phyloP scores from a whole-genome alignment of 2,888 invertebrate genomes.

The Dyspetes luteomarginatus region DNA sequence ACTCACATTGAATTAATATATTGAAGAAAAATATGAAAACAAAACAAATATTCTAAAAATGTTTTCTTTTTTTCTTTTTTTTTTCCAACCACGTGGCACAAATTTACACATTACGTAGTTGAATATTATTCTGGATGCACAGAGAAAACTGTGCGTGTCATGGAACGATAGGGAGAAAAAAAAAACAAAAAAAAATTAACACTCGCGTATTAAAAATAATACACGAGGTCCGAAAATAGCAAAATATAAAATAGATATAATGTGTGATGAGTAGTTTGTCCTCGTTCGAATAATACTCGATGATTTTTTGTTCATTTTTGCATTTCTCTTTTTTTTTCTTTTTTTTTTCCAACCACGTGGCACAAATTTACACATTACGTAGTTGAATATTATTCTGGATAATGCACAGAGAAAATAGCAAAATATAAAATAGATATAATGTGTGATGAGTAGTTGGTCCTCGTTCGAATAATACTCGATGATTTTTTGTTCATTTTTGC shows the following conservation, averaged over 20 bases:
- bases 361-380: slow-evolving; percentile 45
- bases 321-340: slow-evolving; percentile 31
- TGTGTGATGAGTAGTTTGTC: slow-evolving; percentile 38
- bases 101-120: slow-evolving; percentile 43
- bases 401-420: slow-evolving; percentile 31
- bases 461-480: slow-evolving; percentile 53
- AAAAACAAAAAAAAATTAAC: background rate
- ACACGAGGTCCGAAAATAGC: slow-evolving; percentile 46
- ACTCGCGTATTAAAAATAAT: slow-evolving; percentile 43
- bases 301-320: slow-evolving; percentile 17
- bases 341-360: slow-evolving; percentile 27
- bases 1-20: background rate
- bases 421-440: slow-evolving; percentile 49
- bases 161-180: slow-evolving; percentile 28
- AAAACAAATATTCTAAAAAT: slow-evolving; percentile 40
- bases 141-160: slow-evolving; percentile 29
- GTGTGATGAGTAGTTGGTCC: slow-evolving; percentile 39
- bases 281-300: slow-evolving; percentile 52
- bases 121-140: slow-evolving; percentile 27
- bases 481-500: slow-evolving; percentile 13
- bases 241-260: slow-evolving; percentile 50
- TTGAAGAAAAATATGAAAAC: background rate
- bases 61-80: slow-evolving; percentile 21
- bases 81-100: slow-evolving; percentile 29
- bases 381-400: slow-evolving; percentile 31